Percentiles rank a stretch among this genome's conserved stretches.
These are phyloP conservation scores for Drosophila parabipectinata DNA, from an alignment of 1,140 invertebrate species.

Conservation along the genomic window DNA sequence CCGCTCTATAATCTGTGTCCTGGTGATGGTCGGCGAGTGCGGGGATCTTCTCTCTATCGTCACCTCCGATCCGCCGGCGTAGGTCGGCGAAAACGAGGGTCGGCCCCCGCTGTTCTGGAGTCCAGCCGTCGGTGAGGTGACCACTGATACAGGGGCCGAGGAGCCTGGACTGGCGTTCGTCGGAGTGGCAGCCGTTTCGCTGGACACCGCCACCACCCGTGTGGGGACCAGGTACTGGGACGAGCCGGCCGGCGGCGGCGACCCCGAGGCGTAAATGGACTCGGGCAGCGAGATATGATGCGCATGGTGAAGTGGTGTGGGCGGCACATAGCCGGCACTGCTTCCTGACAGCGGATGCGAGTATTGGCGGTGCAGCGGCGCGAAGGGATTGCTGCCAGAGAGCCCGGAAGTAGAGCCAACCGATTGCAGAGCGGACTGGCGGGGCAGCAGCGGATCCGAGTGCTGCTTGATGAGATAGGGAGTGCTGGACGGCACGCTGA, in stretches of 20 bases:
- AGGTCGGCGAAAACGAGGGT: slow-evolving; percentile 65
- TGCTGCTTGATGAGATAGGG: slow-evolving; percentile 87
- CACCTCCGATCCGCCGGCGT: slow-evolving; percentile 54
- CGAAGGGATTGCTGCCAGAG: slow-evolving; percentile 77
- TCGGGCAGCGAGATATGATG: slow-evolving; percentile 81
- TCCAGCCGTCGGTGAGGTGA: slow-evolving; percentile 60
- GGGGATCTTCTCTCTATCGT: slow-evolving; percentile 64
- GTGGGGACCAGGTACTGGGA: slow-evolving; percentile 80
- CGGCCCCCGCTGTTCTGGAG: slow-evolving; percentile 43
- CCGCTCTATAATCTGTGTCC: slow-evolving; percentile 42
- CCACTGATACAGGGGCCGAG: slow-evolving; percentile 43
- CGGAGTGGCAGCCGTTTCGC: slow-evolving; percentile 61
- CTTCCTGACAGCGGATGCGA: slow-evolving; percentile 83
- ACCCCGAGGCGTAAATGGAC: slow-evolving; percentile 79
- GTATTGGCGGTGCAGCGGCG: slow-evolving; percentile 85
- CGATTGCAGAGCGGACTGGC: slow-evolving; percentile 83
- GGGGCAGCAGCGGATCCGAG: slow-evolving; percentile 87
- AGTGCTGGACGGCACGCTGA: slow-evolving; percentile 85
- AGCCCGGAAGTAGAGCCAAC: slow-evolving; percentile 75
- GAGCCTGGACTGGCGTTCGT: slow-evolving; percentile 54
- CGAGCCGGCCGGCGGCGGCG: slow-evolving; percentile 77
- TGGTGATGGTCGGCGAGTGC: slow-evolving; percentile 41
- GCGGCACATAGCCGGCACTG: slow-evolving; percentile 61
- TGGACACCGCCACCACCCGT: slow-evolving; percentile 63
- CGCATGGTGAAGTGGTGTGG: slow-evolving; percentile 70